Evolutionary conservation across 1,140 invertebrate species (phyloP).

Genomic region (Littorina saxatilis): DNA sequence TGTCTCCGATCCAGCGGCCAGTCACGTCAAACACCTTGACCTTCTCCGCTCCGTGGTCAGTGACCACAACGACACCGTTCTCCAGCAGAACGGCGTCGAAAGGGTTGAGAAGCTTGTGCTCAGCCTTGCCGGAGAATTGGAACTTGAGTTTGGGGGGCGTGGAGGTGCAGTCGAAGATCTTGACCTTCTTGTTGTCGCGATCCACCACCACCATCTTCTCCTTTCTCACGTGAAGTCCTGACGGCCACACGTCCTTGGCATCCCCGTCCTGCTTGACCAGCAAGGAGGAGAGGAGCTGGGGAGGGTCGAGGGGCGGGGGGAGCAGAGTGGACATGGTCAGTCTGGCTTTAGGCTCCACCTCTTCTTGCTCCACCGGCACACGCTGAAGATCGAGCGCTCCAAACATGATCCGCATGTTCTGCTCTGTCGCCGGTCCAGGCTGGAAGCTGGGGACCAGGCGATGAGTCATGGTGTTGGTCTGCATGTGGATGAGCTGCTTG

Average conservation of each 20-base stretch:
- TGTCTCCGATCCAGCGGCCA: constrained; percentile 55
- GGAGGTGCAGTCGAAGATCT: constrained; percentile 60
- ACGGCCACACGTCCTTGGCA: constrained; percentile 68
- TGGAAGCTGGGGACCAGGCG: constrained; percentile 59
- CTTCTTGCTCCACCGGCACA: constrained; percentile 47
- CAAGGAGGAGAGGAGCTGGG: constrained; percentile 51
- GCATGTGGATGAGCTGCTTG: constrained; percentile 60
- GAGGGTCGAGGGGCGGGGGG: constrained; percentile 53
- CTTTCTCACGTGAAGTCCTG: constrained; percentile 58
- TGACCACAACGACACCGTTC: constrained; percentile 68
- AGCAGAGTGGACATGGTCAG: constrained; percentile 54
- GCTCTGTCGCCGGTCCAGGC: constrained; percentile 50
- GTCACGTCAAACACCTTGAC: constrained; percentile 65
- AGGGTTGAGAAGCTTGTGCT: constrained; percentile 58
- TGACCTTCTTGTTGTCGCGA: constrained; percentile 70
- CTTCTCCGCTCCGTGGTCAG: constrained; percentile 67
- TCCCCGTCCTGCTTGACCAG: constrained; percentile 52
- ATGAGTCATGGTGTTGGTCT: constrained; percentile 54
- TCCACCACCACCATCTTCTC: constrained; percentile 61
- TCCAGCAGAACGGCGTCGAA: constrained; percentile 67
- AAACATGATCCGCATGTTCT: constrained; percentile 62
- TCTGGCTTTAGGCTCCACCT: constrained; percentile 27
- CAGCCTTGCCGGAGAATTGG: constrained; percentile 57
- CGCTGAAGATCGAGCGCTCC: constrained; percentile 55
- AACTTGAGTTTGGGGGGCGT: constrained; percentile 45